A percentile compares a stretch with the other conserved stretches of the same genome.
These are phyloP conservation scores for Notamacropus eugenii DNA, from an alignment of 2,797 vertebrate genomes.

Conservation along the genomic window DNA sequence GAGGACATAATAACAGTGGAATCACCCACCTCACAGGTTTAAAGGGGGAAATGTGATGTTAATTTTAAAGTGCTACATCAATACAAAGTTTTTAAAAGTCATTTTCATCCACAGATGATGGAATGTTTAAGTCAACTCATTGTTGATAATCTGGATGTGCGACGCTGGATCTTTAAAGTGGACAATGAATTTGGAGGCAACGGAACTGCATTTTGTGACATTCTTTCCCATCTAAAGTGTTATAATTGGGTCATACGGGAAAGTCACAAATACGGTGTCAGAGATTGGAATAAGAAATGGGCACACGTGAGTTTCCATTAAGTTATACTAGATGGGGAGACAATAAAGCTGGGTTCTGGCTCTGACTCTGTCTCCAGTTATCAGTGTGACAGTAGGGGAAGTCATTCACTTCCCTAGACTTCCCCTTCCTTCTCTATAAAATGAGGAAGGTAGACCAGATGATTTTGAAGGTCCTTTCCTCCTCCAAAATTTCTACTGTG, in stretches of 20 bases:
- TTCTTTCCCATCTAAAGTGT: slow-evolving; percentile 84
- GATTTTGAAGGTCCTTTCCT: slow-evolving; percentile 23
- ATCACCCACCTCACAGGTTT: not conserved
- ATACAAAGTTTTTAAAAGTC: not conserved
- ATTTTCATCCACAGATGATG: slow-evolving; percentile 85
- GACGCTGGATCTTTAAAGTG: slow-evolving; percentile 92
- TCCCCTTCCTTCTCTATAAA: not conserved
- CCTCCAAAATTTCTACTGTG: not conserved
- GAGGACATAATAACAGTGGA: not conserved
- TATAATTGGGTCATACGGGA: slow-evolving; percentile 85
- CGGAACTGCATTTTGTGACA: slow-evolving; percentile 91
- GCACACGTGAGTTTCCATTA: slow-evolving; percentile 86
- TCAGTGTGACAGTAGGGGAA: not conserved
- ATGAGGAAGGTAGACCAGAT: not conserved
- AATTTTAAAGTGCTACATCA: not conserved
- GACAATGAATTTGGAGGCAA: slow-evolving; percentile 85
- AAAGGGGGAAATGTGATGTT: not conserved
- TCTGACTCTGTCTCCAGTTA: not conserved
- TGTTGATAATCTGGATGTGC: slow-evolving; percentile 85
- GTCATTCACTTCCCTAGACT: not conserved
- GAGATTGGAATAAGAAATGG: slow-evolving; percentile 85
- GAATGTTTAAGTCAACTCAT: slow-evolving; percentile 87
- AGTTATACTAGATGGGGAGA: not conserved
- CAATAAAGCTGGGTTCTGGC: not conserved
- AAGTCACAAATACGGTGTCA: slow-evolving; percentile 66